Evolutionary conservation across 2,113 vertebrate species (phyloP).

Genomic region (Grammomys dolichurus): DNA sequence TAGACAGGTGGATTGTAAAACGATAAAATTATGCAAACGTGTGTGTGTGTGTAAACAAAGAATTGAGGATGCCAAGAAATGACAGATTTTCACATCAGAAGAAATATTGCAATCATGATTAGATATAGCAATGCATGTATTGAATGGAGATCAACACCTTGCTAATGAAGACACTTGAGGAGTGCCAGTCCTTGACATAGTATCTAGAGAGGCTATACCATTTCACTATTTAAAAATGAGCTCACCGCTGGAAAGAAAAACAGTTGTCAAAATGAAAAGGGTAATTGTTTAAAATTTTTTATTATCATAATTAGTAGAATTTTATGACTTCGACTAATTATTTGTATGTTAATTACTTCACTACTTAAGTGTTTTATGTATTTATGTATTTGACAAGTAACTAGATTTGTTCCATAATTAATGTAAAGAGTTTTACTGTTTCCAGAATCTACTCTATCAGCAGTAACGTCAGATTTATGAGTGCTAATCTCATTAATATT

Average conservation of each 20-base stretch:
- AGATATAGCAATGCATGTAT: background rate
- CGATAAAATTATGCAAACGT: background rate
- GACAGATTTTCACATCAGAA: background rate
- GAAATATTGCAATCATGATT: background rate
- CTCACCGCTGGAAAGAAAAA: conserved; percentile 36
- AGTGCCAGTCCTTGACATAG: background rate
- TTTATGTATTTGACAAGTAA: conserved; percentile 69
- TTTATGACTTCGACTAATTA: conserved; percentile 66
- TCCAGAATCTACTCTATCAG: conserved; percentile 65
- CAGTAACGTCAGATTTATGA: conserved; percentile 67
- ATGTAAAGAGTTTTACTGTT: conserved; percentile 67
- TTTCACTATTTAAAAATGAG: background rate
- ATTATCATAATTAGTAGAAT: conserved; percentile 62
- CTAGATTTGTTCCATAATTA: conserved; percentile 57
- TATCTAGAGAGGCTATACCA: background rate
- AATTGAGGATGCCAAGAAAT: background rate
- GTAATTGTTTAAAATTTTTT: conserved; percentile 53
- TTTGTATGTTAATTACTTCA: conserved; percentile 58
- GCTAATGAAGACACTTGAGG: background rate
- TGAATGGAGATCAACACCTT: background rate
- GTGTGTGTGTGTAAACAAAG: background rate
- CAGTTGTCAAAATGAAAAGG: conserved; percentile 12
- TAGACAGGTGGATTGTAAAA: background rate
- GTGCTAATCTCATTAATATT: conserved; percentile 73
- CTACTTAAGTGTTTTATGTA: conserved; percentile 47